Evolutionary conservation across 2,888 invertebrate species (phyloP).

Genomic region (Hypselothyrea guttata): DNA sequence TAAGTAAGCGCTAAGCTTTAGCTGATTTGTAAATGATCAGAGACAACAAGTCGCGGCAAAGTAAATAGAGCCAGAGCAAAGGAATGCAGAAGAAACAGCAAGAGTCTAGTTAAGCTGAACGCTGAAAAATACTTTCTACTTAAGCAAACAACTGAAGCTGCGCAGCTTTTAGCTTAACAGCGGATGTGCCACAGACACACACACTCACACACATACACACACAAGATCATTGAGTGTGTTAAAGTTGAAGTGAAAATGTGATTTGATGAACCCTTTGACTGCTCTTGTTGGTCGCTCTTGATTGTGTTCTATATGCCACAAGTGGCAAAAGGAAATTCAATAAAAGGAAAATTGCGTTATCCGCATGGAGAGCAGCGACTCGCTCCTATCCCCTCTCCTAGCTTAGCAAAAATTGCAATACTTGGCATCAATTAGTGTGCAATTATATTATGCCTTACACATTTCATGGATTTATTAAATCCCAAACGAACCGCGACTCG

Average conservation of each 20-base stretch:
- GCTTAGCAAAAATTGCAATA: slow-evolving; percentile 1
- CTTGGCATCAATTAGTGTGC: slow-evolving; percentile 20
- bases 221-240: background rate
- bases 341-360: slow-evolving; percentile 58
- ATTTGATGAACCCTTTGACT: slow-evolving; percentile 35
- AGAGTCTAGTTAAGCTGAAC: background rate
- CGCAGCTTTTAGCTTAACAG: slow-evolving; percentile 13
- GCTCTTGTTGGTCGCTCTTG: background rate
- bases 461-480: slow-evolving; percentile 23
- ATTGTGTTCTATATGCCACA: slow-evolving; percentile 24
- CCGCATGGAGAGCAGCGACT: slow-evolving; percentile 17
- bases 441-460: slow-evolving; percentile 10
- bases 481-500: slow-evolving; percentile 12
- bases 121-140: slow-evolving; percentile 42
- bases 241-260: slow-evolving; percentile 10
- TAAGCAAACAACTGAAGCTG: slow-evolving; percentile 35
- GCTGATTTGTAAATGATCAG: no score
- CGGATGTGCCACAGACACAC: slow-evolving; percentile 48
- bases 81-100: background rate
- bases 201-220: slow-evolving; percentile 10
- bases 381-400: background rate
- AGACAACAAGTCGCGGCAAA: no score
- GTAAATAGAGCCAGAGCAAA: no score
- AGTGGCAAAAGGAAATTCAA: slow-evolving; percentile 66
- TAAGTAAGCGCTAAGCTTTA: no score